A percentile compares a stretch with the other conserved stretches of the same genome.
Evolutionary conservation across 2,888 invertebrate genomes (phyloP).

Genomic region (Amphimallon solstitiale): DNA sequence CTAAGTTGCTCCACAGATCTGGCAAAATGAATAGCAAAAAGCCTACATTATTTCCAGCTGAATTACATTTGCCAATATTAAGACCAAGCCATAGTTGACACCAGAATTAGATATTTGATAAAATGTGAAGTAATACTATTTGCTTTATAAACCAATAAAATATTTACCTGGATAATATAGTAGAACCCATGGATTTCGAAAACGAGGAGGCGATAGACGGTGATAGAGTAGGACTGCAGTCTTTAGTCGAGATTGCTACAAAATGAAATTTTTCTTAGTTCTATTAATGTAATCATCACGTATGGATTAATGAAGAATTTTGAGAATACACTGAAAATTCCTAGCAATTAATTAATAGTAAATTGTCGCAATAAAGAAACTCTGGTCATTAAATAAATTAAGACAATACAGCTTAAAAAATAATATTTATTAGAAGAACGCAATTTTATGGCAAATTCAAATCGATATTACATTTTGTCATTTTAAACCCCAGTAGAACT

Average conservation of each 20-base stretch:
- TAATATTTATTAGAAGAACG: too few relatives aligned
- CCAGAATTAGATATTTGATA: neutral
- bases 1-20: slow-evolving; percentile 86
- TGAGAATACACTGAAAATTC: too few relatives aligned
- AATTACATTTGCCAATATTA: neutral
- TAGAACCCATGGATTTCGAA: slow-evolving; percentile 78
- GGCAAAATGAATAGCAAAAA: slow-evolving; percentile 34
- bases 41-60: neutral
- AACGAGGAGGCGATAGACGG: slow-evolving; percentile 82
- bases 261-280: slow-evolving; percentile 43
- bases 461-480: too few relatives aligned
- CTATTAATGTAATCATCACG: too few relatives aligned
- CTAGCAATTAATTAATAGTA: too few relatives aligned
- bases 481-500: too few relatives aligned
- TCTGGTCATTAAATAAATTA: too few relatives aligned
- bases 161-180: slow-evolving; percentile 71
- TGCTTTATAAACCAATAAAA: neutral
- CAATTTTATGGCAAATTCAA: too few relatives aligned
- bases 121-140: too few relatives aligned
- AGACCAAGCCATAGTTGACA: neutral
- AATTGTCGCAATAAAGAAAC: too few relatives aligned
- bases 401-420: too few relatives aligned
- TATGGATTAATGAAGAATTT: too few relatives aligned
- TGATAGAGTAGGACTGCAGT: slow-evolving; percentile 82
- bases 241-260: slow-evolving; percentile 72